Evolutionary conservation across 2,797 vertebrate genomes (phyloP).

Genomic region (Phaenicophaeus curvirostris): DNA sequence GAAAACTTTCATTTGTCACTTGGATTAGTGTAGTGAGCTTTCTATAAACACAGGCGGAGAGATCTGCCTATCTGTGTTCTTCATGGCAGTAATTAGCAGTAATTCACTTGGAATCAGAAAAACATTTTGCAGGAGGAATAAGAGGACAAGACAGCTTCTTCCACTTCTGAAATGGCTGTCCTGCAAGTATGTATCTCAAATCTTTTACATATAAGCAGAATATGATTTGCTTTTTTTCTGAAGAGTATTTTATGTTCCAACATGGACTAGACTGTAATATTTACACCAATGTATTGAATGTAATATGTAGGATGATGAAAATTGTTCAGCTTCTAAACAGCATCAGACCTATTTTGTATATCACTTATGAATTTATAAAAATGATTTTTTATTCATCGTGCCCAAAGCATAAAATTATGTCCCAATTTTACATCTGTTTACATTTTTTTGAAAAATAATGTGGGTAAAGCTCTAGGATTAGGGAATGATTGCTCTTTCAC

Average conservation of each 20-base stretch:
- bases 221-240: not conserved
- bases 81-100: conserved; percentile 21
- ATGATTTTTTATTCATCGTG: not conserved
- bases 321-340: not conserved
- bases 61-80: conserved; percentile 12
- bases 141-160: not conserved
- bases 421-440: not conserved
- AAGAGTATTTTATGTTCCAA: not conserved
- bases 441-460: accelerated
- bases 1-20: conserved; percentile 61
- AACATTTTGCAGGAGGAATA: not conserved
- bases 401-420: not conserved
- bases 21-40: conserved; percentile 46
- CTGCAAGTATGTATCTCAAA: not conserved
- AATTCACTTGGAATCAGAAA: conserved; percentile 42
- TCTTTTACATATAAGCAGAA: not conserved
- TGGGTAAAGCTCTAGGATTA: not conserved
- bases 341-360: not conserved
- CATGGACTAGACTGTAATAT: not conserved
- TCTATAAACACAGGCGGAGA: conserved; percentile 31
- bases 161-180: not conserved
- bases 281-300: not conserved
- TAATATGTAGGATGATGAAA: not conserved
- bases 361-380: not conserved
- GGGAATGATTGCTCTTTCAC: not conserved